Evolutionary conservation across 2,113 vertebrate species (phyloP), one percentile per base, ranked within the genome.

Genomic region (Misgurnus anguillicaudatus): DNA sequence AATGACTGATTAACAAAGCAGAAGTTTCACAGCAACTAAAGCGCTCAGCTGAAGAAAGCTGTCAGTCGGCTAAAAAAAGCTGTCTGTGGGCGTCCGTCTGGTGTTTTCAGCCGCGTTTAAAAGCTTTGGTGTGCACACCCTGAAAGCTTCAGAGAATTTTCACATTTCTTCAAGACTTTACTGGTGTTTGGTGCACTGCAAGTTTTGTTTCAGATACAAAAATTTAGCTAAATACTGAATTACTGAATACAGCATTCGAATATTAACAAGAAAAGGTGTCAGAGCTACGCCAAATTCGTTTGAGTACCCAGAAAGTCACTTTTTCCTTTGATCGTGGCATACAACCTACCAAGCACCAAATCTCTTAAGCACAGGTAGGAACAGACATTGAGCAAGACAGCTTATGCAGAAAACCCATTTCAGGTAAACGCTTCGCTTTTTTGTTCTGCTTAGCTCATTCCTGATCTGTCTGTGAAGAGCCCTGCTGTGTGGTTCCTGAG

Each of bases 371-470:
- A 57, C 39, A 57, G 14, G 42, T 10, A 9, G 42, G 10, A 45
- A 45, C 10, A 45, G 7, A 36, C 67, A 70, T 38, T 70, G 51
- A 71, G 57, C 69, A 39, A 51, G 31, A 57, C 51, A 71, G 69
- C 51, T 36, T 69, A 62, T 61, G 61, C 2, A 0, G 9, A 39
- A 61, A 10, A 47, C 3, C 10, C 19, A 0, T 51, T n/a, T 71
- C 8, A 72, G 4, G 69, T 39, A 19, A 41, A 68, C 53, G 13
- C 9, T 55, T 17, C 17, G 21, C 19, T 72, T 80, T 11, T 66
- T 45, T 6, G n/a, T 48, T 66, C 62, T 39, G 11, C 14, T 13
- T 53, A 11, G 19, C 41, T 78, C 9, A n/a, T 57, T 53, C 68
- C 4, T 19, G 36, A 71, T 13, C 41, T 51, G 42, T 39, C 42